Evolutionary conservation across 2,888 invertebrate genomes (phyloP).

Genomic region (Malacosoma neustria): DNA sequence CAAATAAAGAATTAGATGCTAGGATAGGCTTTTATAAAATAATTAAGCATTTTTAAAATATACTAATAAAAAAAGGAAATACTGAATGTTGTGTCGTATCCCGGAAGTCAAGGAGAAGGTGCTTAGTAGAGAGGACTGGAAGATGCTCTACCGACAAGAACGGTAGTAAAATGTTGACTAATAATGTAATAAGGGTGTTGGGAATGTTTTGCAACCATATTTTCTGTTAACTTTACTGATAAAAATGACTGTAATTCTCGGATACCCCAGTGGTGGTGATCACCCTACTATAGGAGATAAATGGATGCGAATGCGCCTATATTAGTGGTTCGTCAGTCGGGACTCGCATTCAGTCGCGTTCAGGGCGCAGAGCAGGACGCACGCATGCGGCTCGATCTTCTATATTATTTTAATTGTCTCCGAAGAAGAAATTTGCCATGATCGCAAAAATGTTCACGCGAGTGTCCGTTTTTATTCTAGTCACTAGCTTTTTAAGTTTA

Average conservation of each 20-base stretch:
- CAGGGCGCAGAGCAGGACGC: constrained; percentile 22
- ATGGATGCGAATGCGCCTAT: not conserved
- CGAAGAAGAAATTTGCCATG: constrained; percentile 40
- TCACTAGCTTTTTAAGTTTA: constrained; percentile 42
- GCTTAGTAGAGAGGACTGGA: too few relatives aligned
- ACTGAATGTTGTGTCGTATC: too few relatives aligned
- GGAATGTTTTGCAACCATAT: too few relatives aligned
- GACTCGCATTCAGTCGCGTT: constrained; percentile 33
- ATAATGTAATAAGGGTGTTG: too few relatives aligned
- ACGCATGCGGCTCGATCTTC: constrained; percentile 55
- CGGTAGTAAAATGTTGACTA: too few relatives aligned
- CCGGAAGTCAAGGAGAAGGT: too few relatives aligned
- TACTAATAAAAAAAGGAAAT: too few relatives aligned
- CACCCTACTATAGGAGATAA: not conserved
- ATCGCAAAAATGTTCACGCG: constrained; percentile 26
- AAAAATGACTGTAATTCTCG: not conserved
- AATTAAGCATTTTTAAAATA: too few relatives aligned
- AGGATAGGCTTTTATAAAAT: too few relatives aligned
- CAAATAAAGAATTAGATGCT: too few relatives aligned
- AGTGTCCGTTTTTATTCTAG: constrained; percentile 43
- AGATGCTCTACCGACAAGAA: too few relatives aligned
- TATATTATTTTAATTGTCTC: constrained; percentile 49
- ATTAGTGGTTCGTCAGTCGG: not conserved
- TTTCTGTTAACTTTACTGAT: too few relatives aligned
- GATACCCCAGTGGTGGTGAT: not conserved